These are phyloP conservation scores for Apis dorsata DNA, from an alignment of 1,140 invertebrate genomes.

Conservation along the genomic window DNA sequence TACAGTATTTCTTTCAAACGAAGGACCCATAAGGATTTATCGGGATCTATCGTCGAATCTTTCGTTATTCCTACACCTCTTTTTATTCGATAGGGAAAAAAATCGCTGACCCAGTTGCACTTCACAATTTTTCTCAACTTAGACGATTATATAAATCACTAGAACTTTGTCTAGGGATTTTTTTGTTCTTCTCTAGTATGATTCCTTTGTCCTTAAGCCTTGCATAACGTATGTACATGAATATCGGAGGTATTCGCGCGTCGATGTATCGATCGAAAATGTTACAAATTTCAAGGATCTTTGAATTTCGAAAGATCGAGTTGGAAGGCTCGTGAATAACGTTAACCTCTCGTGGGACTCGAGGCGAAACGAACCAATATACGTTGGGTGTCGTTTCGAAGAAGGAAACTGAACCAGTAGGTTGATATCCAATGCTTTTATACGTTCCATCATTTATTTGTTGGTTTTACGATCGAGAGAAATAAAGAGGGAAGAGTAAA, in stretches of 20 bases:
- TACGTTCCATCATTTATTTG: not conserved
- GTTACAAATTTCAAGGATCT: conserved; percentile 12
- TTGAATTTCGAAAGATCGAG: not conserved
- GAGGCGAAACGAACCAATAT: not conserved
- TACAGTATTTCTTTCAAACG: no score
- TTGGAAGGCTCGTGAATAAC: conserved; percentile 25
- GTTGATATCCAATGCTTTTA: not conserved
- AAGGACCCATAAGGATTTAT: no score
- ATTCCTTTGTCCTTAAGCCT: not conserved
- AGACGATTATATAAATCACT: not conserved
- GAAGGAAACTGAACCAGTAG: not conserved
- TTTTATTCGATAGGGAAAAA: not conserved
- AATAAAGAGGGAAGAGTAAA: not conserved
- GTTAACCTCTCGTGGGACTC: not conserved
- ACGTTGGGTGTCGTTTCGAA: not conserved
- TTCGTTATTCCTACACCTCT: no score
- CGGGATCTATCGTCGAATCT: no score
- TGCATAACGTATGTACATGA: not conserved
- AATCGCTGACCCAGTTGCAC: not conserved
- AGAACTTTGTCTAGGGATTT: not conserved
- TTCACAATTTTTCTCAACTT: not conserved
- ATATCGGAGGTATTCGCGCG: not conserved
- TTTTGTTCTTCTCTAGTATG: not conserved
- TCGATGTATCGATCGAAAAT: not conserved
- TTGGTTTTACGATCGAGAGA: not conserved